Evolutionary conservation across 2,797 vertebrate genomes (phyloP).

Genomic region (Choloepus didactylus): DNA sequence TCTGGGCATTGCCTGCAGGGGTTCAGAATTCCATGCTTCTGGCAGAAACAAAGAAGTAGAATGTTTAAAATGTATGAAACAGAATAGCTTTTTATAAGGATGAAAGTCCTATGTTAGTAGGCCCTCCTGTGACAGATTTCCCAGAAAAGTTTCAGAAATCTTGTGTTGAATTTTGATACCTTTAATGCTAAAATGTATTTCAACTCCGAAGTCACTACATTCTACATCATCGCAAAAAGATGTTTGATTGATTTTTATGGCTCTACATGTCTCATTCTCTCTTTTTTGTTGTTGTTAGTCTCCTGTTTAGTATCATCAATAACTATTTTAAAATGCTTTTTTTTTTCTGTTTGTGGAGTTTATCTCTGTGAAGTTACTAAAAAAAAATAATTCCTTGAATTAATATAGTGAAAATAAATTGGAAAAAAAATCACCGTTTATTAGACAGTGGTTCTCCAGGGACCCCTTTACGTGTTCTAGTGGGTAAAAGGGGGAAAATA

Average conservation of each 20-base stretch:
- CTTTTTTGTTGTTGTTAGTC: background rate
- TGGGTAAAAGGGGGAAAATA: background rate
- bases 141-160: constrained; percentile 7
- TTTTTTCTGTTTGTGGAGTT: constrained; percentile 18
- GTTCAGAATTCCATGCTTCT: constrained; percentile 59
- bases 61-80: constrained; percentile 44
- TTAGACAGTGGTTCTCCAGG: background rate
- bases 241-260: background rate
- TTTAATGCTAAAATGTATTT: background rate
- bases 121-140: background rate
- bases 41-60: constrained; percentile 1
- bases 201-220: accelerated
- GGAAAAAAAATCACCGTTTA: background rate
- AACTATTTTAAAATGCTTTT: background rate
- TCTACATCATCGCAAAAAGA: background rate
- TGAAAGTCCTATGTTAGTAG: background rate
- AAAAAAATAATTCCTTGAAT: background rate
- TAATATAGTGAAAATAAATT: background rate
- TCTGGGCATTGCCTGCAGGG: constrained; percentile 59
- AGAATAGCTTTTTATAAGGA: background rate
- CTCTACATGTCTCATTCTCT: background rate
- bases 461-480: background rate
- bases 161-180: background rate
- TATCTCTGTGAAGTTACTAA: background rate
- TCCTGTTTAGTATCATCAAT: background rate